Evolutionary conservation across 1,140 invertebrate genomes (phyloP).

Genomic region (Lepeophtheirus salmonis): DNA sequence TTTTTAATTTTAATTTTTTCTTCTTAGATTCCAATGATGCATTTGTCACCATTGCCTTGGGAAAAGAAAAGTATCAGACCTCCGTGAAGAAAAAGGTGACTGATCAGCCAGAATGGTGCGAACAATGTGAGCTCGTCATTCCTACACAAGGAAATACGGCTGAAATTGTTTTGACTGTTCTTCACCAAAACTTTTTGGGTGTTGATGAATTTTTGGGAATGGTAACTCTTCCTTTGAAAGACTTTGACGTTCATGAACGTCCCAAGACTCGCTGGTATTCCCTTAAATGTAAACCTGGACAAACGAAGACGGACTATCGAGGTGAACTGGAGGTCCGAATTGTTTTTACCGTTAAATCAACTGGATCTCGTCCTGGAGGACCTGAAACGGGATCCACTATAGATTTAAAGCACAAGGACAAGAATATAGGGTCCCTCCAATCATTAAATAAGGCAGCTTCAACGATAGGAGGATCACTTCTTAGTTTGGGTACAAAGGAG

Average conservation of each 20-base stretch:
- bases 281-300: constrained; percentile 44
- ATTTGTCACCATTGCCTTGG: constrained; percentile 78
- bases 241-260: constrained; percentile 71
- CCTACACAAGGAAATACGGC: constrained; percentile 68
- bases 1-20: too few species aligned
- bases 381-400: constrained; percentile 40
- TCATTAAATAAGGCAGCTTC: constrained; percentile 4
- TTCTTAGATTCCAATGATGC: constrained; percentile 88
- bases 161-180: constrained; percentile 58
- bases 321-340: constrained; percentile 77
- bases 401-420: constrained; percentile 63
- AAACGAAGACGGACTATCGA: constrained; percentile 49
- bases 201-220: constrained; percentile 84
- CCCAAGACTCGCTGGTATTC: constrained; percentile 52
- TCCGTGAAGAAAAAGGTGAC: constrained; percentile 73
- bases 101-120: constrained; percentile 70
- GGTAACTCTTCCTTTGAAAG: constrained; percentile 55
- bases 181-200: constrained; percentile 69
- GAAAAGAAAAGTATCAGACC: constrained; percentile 87
- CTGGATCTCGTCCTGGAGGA: too few species aligned
- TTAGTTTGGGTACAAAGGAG: neutral
- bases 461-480: neutral
- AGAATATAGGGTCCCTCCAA: constrained; percentile 53
- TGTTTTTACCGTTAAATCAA: constrained; percentile 60
- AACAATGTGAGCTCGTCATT: constrained; percentile 81